Percentiles rank a stretch among this genome's conserved stretches.
These are phyloP conservation scores for Sesia bembeciformis DNA, from an alignment of 2,888 invertebrate genomes.

Conservation along the genomic window DNA sequence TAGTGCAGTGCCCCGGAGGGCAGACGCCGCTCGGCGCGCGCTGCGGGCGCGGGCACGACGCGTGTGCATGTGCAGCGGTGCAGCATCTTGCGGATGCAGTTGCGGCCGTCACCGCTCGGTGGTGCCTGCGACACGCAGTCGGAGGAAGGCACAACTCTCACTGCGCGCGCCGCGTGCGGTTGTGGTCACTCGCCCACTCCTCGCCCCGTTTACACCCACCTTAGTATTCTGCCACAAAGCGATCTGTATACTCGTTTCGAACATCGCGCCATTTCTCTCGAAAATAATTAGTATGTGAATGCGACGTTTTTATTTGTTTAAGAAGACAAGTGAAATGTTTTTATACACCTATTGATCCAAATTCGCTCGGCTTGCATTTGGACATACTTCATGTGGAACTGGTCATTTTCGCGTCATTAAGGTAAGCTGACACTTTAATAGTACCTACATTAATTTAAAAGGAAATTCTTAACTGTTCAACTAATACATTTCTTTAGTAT, in stretches of 20 bases:
- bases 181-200: conserved; percentile 50
- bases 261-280: conserved; percentile 55
- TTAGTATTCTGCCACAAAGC: conserved; percentile 35
- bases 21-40: conserved; percentile 6
- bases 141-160: conserved; percentile 54
- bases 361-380: conserved; percentile 32
- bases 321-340: conserved; percentile 64
- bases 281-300: conserved; percentile 64
- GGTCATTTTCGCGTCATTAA: conserved; percentile 35
- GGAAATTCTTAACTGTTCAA: not conserved
- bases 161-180: conserved; percentile 69
- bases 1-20: too few species aligned
- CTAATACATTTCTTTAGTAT: too few species aligned
- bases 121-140: conserved; percentile 23
- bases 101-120: conserved; percentile 16
- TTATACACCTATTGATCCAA: conserved; percentile 43
- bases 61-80: conserved; percentile 25
- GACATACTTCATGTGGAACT: conserved; percentile 57
- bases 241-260: conserved; percentile 47
- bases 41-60: conserved; percentile 9
- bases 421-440: conserved; percentile 24
- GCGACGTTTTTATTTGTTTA: conserved; percentile 50
- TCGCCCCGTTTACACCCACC: conserved; percentile 25
- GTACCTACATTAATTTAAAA: not conserved
- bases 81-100: conserved; percentile 50